A percentile compares a stretch with the other conserved stretches of the same genome.
Evolutionary conservation across 2,797 vertebrate genomes (phyloP).

Genomic region (Pelodytes ibericus): DNA sequence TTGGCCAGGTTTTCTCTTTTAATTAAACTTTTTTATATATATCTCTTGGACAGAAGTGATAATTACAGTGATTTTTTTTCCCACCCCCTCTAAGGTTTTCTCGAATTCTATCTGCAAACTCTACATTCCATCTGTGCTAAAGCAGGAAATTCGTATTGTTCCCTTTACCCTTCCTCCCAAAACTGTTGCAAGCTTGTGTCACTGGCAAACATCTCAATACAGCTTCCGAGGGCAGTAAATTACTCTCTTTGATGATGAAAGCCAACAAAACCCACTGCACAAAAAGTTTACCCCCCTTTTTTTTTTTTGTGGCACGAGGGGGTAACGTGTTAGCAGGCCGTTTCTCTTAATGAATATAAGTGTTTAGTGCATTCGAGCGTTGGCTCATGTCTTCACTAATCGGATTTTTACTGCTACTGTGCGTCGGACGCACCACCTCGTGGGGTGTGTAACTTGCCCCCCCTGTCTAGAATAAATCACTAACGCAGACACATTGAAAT

Average conservation of each 20-base stretch:
- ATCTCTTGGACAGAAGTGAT: constrained; percentile 30
- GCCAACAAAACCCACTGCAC: constrained; percentile 22
- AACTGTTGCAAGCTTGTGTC: constrained; percentile 41
- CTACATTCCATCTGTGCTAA: constrained; percentile 26
- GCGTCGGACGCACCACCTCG: constrained; percentile 5
- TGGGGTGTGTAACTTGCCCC: background rate
- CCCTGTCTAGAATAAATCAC: constrained; percentile 8
- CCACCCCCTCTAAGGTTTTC: constrained; percentile 5
- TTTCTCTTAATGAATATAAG: constrained; percentile 13
- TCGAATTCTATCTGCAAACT: background rate
- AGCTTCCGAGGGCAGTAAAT: constrained; percentile 30
- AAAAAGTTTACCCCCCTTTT: too few relatives aligned
- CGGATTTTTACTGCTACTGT: background rate
- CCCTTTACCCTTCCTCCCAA: constrained; percentile 32
- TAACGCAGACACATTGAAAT: background rate
- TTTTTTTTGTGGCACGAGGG: constrained; percentile 11
- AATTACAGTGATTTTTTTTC: constrained; percentile 32
- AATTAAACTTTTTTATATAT: constrained; percentile 18
- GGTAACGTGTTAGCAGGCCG: background rate
- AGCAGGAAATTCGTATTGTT: constrained; percentile 40
- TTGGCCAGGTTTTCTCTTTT: constrained; percentile 20
- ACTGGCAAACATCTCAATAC: constrained; percentile 36
- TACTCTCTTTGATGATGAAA: constrained; percentile 30
- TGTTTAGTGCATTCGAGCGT: constrained; percentile 28
- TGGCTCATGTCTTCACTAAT: constrained; percentile 21